phyloP scores from a whole-genome alignment of 2,888 invertebrate species.

The Eucera pruinosa region DNA sequence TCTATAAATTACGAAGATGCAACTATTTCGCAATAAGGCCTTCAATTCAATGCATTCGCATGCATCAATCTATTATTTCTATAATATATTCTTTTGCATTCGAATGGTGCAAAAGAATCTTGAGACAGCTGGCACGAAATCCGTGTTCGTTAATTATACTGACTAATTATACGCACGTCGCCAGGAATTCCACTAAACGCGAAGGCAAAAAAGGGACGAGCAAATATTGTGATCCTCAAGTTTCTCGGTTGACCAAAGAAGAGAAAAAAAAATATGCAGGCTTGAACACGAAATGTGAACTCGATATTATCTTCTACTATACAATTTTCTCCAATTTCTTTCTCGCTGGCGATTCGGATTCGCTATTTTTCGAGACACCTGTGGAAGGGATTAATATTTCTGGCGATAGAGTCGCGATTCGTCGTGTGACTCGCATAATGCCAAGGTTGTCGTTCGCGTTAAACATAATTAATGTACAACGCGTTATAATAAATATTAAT shows the following conservation, averaged over 20 bases:
- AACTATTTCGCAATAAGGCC: too few species aligned
- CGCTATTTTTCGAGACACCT: not conserved
- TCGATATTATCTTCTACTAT: not conserved
- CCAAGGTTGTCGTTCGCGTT: constrained; percentile 13
- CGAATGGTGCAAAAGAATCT: not conserved
- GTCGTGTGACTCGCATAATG: constrained; percentile 26
- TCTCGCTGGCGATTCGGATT: too few species aligned
- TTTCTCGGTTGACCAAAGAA: too few species aligned
- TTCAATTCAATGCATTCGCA: too few species aligned
- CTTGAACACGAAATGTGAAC: not conserved
- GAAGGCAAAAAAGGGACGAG: not conserved
- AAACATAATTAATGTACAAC: constrained; percentile 22
- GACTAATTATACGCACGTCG: constrained; percentile 13
- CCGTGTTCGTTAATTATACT: constrained; percentile 10
- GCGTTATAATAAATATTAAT: constrained; percentile 22
- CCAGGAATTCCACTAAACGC: not conserved
- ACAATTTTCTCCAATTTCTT: not conserved
- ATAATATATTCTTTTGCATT: too few species aligned
- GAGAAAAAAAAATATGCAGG: not conserved
- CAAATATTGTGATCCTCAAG: not conserved
- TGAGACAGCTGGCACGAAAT: constrained; percentile 3
- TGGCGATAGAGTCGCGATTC: not conserved
- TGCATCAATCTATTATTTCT: too few species aligned
- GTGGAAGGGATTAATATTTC: not conserved
- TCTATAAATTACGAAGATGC: too few species aligned